These are phyloP conservation scores for Pteria penguin DNA, from an alignment of 2,888 invertebrate species.

Conservation along the genomic window DNA sequence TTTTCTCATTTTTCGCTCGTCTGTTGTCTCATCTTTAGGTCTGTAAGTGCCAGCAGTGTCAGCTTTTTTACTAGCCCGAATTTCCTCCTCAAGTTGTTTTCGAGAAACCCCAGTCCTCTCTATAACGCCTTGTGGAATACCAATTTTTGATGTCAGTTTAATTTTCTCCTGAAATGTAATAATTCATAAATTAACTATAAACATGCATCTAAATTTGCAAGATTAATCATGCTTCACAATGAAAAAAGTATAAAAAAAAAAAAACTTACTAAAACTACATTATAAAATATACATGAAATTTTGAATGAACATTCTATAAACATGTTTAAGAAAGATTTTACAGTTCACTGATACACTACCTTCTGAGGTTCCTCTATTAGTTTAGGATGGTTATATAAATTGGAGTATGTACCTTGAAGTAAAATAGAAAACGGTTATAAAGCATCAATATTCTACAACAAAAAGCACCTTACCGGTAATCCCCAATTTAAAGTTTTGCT, in stretches of 20 bases:
- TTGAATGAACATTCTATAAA: too few relatives aligned
- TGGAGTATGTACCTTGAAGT: conserved; percentile 88
- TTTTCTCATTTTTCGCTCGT: conserved; percentile 75
- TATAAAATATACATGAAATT: too few relatives aligned
- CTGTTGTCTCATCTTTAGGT: conserved; percentile 72
- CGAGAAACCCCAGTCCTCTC: conserved; percentile 67
- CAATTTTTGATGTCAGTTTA: conserved; percentile 62
- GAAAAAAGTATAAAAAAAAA: too few relatives aligned
- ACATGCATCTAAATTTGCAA: too few relatives aligned
- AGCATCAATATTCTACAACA: too few relatives aligned
- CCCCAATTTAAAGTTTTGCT: too few relatives aligned
- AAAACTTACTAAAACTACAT: too few relatives aligned
- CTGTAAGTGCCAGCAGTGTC: conserved; percentile 70
- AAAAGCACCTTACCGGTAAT: too few relatives aligned
- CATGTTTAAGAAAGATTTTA: neutral
- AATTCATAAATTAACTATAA: too few relatives aligned
- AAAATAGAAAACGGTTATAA: neutral
- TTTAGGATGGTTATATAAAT: conserved; percentile 94
- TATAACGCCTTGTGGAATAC: conserved; percentile 65
- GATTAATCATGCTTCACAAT: too few relatives aligned
- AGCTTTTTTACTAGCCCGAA: conserved; percentile 49
- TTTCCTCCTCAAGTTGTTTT: conserved; percentile 68
- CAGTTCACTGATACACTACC: conserved; percentile 37
- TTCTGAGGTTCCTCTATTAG: conserved; percentile 71
- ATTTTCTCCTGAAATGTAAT: conserved; percentile 58